phyloP scores from a whole-genome alignment of 2,113 vertebrate genomes.

The Setophaga coronata region DNA sequence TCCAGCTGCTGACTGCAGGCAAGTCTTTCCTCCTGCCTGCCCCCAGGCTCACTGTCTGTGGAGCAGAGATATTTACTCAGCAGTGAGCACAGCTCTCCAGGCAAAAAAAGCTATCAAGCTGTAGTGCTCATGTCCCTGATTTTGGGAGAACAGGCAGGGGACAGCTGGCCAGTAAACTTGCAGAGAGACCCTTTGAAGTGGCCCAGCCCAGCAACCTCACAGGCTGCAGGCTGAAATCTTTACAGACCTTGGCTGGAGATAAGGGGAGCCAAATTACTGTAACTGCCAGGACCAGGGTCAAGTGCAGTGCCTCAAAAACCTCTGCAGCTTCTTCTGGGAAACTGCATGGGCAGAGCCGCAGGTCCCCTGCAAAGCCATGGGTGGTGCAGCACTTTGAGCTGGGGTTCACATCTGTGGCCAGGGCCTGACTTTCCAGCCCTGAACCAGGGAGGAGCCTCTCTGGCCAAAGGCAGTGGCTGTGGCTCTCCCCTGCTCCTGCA shows the following conservation, averaged over 20 bases:
- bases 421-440: background rate
- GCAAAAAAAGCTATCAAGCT: accelerated
- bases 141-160: background rate
- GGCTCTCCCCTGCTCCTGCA: background rate
- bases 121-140: accelerated
- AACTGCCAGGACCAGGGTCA: background rate
- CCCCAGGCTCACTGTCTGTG: background rate
- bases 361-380: background rate
- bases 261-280: background rate
- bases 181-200: background rate
- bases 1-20: background rate
- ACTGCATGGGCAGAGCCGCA: background rate
- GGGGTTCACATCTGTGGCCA: background rate
- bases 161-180: background rate
- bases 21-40: background rate
- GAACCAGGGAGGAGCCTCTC: background rate
- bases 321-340: background rate
- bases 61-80: background rate
- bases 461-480: background rate
- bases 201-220: background rate
- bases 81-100: background rate
- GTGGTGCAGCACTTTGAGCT: background rate
- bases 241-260: background rate
- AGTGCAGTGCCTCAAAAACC: background rate
- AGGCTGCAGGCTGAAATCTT: background rate